Percentiles rank a stretch among this genome's conserved stretches.
These are phyloP conservation scores for Oreochromis aureus DNA, from an alignment of 2,113 vertebrate genomes.

Conservation along the genomic window DNA sequence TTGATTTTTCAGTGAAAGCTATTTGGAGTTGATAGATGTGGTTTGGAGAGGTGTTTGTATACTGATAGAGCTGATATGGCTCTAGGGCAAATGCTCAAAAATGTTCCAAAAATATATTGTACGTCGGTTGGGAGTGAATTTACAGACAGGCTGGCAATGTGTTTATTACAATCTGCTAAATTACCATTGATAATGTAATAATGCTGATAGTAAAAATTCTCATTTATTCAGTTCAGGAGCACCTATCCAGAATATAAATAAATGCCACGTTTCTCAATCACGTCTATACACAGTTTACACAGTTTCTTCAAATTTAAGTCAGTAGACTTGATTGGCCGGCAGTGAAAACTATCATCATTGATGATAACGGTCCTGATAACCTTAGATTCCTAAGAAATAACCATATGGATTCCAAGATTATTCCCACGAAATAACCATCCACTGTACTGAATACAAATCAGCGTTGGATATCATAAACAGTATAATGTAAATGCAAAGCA, in stretches of 20 bases:
- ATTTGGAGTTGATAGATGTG: constrained; percentile 41
- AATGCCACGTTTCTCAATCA: not conserved
- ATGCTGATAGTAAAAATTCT: not conserved
- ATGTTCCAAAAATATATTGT: constrained; percentile 20
- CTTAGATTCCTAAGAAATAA: not conserved
- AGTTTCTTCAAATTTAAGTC: not conserved
- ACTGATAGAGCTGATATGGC: constrained; percentile 47
- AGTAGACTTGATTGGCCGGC: not conserved
- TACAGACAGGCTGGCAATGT: not conserved
- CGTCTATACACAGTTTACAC: not conserved
- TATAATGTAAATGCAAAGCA: not conserved
- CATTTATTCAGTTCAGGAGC: not conserved
- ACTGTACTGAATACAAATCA: not conserved
- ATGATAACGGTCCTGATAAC: not conserved
- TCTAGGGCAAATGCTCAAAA: constrained; percentile 31
- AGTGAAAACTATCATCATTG: not conserved
- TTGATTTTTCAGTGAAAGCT: constrained; percentile 46
- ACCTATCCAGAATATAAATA: not conserved
- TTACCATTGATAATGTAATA: constrained; percentile 11
- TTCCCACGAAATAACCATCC: not conserved
- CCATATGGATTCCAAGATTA: not conserved
- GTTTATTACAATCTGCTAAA: constrained; percentile 26
- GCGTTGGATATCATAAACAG: not conserved
- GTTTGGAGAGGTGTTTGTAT: constrained; percentile 51
- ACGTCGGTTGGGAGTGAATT: not conserved